Percentiles rank a stretch among this genome's conserved stretches.
These are phyloP conservation scores for Emydoidea blandingii DNA, from an alignment of 2,797 vertebrate species.

Conservation along the genomic window DNA sequence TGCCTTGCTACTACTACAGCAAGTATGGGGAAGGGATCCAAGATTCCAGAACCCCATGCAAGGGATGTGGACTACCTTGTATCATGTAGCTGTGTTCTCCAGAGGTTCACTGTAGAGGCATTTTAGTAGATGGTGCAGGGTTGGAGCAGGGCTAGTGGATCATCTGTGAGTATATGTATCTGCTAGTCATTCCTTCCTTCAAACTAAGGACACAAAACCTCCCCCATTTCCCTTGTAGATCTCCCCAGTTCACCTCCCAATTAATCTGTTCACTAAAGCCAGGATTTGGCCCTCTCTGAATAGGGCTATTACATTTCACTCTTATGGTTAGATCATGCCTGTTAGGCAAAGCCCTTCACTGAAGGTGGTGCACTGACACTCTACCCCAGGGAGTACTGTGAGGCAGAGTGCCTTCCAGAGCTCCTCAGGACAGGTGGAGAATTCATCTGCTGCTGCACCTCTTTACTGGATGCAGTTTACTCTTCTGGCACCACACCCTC, in stretches of 20 bases:
- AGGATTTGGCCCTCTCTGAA: not conserved
- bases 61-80: not conserved
- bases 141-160: not conserved
- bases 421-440: not conserved
- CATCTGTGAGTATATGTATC: not conserved
- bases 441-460: not conserved
- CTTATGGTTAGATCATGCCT: not conserved
- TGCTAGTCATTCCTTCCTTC: not conserved
- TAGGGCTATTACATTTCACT: not conserved
- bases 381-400: rapidly evolving
- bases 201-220: not conserved
- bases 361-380: not conserved
- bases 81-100: not conserved
- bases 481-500: not conserved
- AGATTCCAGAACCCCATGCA: not conserved
- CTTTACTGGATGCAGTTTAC: not conserved
- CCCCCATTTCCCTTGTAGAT: not conserved
- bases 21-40: too few species aligned
- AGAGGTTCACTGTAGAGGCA: not conserved
- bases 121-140: not conserved
- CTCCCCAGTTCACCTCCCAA: not conserved
- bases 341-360: not conserved
- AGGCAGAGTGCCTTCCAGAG: not conserved
- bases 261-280: not conserved
- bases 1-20: not conserved